These are phyloP conservation scores for Actenoides hombroni DNA, from an alignment of 2,113 vertebrate species.

Conservation along the genomic window DNA sequence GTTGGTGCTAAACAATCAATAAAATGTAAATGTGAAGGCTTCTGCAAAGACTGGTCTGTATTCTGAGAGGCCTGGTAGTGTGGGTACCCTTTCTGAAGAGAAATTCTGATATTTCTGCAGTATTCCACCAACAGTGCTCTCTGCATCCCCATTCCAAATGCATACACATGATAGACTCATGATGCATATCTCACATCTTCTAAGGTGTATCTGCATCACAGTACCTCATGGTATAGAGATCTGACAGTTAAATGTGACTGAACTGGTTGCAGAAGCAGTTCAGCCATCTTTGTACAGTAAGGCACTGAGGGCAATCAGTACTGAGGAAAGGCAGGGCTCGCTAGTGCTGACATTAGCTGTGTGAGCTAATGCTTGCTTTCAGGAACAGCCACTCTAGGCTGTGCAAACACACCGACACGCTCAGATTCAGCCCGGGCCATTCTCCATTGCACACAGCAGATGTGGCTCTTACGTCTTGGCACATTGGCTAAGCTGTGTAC, in stretches of 20 bases:
- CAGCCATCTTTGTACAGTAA: rapidly evolving
- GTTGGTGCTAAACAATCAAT: neutral
- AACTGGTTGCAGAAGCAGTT: neutral
- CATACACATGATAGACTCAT: neutral
- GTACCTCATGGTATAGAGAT: neutral
- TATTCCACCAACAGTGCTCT: neutral
- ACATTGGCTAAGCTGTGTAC: neutral
- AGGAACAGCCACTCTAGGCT: neutral
- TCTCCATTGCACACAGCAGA: neutral
- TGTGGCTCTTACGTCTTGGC: neutral
- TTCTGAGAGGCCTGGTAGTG: neutral
- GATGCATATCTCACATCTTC: neutral
- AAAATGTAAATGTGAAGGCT: neutral
- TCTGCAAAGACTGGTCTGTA: neutral
- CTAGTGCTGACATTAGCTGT: neutral
- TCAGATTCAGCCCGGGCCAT: neutral
- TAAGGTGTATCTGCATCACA: neutral
- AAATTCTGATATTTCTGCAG: neutral
- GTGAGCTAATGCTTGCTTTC: neutral
- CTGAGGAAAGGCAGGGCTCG: neutral
- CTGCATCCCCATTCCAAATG: neutral
- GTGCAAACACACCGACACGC: rapidly evolving
- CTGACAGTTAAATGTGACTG: neutral
- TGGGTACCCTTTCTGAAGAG: neutral
- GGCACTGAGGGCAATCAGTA: neutral